Base-by-base conservation (phyloP, 2,797 vertebrate genomes). In the Anas bahamensis region DNA sequence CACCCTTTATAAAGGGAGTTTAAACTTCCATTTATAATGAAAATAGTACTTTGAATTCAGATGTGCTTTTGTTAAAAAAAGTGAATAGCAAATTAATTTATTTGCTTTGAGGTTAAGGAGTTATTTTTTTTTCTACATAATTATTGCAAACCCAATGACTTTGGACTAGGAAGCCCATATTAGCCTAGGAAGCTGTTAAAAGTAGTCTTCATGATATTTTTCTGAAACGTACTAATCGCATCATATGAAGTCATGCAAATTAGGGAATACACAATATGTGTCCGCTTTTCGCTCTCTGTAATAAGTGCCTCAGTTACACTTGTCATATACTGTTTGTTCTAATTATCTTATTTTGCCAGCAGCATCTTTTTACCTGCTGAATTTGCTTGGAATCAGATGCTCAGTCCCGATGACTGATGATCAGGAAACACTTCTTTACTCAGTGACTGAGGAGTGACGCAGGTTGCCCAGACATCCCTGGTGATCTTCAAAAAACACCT, bases 31-130 rank as follows among this genome's bases (percentile, higher is more conserved):
- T 92, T 86, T 91, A 33, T 63, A 35, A 61, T 83, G 73, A 44
- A 89, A 89, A 78, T 42, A 61, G 55, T 59, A 52, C 63, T 91
- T 75, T 69, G 72, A 83, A 94, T 92, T 96, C 39, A 53, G 46
- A 85, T 66, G 55, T 42, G 35, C 46, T 89, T 77, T 63, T 66
- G 6, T 72, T 55, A 83, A 74, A 83, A 78, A 57, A 85, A 52
- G 15, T 14, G 18, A 86, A n/a, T 65, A 77, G 37, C 22, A 78
- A 80, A 77, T 89, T 68, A 60, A 90, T 79, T 89, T 88, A 80
- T 89, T 94, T 87, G 37, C 63, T 89, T 93, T 87, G 66, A 76
- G 55, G 52, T 69, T 69, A 89, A 81, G 24, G 46, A 11, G 9
- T 63, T 80, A 55, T 72, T 80, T 84, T 80, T 80, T 84, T 89